Base-by-base conservation (phyloP, 2,797 vertebrate genomes). In the Alectoris magna region DNA sequence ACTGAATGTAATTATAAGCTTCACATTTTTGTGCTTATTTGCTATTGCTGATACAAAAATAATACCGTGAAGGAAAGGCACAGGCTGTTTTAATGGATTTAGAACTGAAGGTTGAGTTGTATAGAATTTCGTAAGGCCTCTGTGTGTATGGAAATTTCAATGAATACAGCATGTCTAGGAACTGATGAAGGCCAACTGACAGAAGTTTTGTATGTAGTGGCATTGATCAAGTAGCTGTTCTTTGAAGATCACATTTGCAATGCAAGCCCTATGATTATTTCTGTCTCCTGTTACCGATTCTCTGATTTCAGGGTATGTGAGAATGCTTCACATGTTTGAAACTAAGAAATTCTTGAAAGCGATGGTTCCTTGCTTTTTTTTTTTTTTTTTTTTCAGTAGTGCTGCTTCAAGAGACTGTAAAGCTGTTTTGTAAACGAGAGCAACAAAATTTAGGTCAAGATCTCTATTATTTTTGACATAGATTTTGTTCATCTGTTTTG, bases 11-110 rank as follows among this genome's bases (percentile, higher is more conserved):
- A 73, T 73, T 76, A 11, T 2, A 84, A 60, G 8, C 38, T 79
- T 84, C 72, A 31, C 43, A 55, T 55, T 88, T 46, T 58, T 27
- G 26, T 22, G 11, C 83, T 83, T 87, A 19, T 69, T 91, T 93
- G 53, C 22, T 74, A 1, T 58, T 69, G 69, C 10, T 58, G 26
- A 23, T 82, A 17, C 38, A 51, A 22, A 75, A 84, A 26, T 34
- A 66, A 10, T 59, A 46, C 15, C 41, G 12, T 49, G 38, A 13
- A 0, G 0, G 53, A 83, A 23, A 55, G 44, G 41, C 49, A 71
- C 74, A 85, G 64, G n/a, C 22, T 86, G 6, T 67, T 89, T 62
- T 66, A 56, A 17, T 63, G 34, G 43, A 55, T 44, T 22, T 58
- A 22, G 23, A 75, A 58, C 27, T 81, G 59, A 38, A 68, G 14